A percentile compares a stretch with the other conserved stretches of the same genome.
These are phyloP conservation scores for Montipora foliosa DNA, from an alignment of 64 coral and sea anemone genomes.

Conservation along the genomic window DNA sequence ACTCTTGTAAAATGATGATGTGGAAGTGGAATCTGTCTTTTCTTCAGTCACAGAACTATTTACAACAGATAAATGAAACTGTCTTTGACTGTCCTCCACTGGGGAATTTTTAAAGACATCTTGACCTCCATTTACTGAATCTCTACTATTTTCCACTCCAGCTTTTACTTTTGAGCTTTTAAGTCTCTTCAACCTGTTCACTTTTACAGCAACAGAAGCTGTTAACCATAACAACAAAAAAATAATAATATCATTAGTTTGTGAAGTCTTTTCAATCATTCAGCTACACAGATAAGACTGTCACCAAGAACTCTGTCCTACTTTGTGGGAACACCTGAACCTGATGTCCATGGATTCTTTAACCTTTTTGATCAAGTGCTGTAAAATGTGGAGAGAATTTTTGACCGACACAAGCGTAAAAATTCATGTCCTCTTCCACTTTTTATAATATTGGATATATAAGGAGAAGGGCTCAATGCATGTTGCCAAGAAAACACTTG, in stretches of 20 bases:
- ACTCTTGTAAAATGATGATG: not conserved
- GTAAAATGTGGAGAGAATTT: too few species aligned
- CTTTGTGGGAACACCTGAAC: too few species aligned
- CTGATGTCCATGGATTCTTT: too few species aligned
- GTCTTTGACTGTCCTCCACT: not conserved
- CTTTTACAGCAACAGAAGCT: constrained; percentile 88
- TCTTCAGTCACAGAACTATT: constrained; percentile 11
- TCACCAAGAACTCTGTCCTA: too few species aligned
- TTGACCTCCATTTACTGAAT: not conserved
- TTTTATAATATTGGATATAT: too few species aligned
- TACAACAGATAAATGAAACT: constrained; percentile 29
- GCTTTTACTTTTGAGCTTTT: constrained; percentile 65
- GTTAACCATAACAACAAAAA: constrained; percentile 32
- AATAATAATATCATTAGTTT: constrained; percentile 49
- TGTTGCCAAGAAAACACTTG: too few species aligned
- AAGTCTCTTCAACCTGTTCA: constrained; percentile 66
- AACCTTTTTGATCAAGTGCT: too few species aligned
- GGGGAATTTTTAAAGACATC: not conserved
- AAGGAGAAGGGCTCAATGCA: too few species aligned
- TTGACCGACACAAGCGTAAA: too few species aligned
- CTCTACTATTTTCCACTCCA: constrained; percentile 21
- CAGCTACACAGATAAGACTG: too few species aligned
- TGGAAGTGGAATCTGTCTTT: not conserved
- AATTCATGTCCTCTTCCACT: too few species aligned
- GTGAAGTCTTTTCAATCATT: too few species aligned